phyloP scores from a whole-genome alignment of 2,888 invertebrate species.

The Folsomia manolachei region DNA sequence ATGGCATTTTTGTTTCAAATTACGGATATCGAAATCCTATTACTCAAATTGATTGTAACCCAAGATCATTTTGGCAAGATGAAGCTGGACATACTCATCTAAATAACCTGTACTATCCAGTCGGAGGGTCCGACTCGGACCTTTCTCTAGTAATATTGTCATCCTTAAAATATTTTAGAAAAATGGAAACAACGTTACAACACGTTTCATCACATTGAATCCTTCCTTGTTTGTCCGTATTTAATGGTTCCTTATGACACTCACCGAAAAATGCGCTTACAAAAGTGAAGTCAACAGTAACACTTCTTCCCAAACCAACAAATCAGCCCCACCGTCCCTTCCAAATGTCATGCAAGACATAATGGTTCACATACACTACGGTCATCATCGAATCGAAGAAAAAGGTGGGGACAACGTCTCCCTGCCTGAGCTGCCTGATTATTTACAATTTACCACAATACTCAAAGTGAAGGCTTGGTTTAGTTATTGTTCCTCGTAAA shows the following conservation, averaged over 20 bases:
- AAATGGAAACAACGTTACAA: neutral
- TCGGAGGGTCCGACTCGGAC: no score
- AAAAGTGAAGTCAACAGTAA: neutral
- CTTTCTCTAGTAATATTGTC: no score
- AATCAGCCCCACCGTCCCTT: neutral
- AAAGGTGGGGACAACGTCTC: neutral
- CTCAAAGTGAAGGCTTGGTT: slow-evolving; percentile 10
- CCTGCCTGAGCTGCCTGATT: neutral
- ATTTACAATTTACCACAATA: slow-evolving; percentile 3
- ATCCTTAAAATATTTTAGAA: no score
- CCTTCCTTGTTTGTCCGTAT: neutral
- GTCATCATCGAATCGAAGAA: no score
- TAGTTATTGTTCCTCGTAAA: slow-evolving; percentile 21
- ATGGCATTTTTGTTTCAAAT: no score
- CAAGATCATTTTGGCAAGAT: no score
- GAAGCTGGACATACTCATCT: no score
- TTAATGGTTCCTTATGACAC: neutral
- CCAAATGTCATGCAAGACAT: neutral
- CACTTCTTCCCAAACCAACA: neutral
- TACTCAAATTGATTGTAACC: no score
- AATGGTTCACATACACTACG: no score
- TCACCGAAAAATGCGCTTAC: neutral
- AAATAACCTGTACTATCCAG: no score
- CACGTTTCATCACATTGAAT: slow-evolving; percentile 7
- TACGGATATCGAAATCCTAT: no score